Evolutionary conservation across 2,888 invertebrate species (phyloP), one percentile per base, ranked within the genome.

Genomic region (Podotricha telesiphe): DNA sequence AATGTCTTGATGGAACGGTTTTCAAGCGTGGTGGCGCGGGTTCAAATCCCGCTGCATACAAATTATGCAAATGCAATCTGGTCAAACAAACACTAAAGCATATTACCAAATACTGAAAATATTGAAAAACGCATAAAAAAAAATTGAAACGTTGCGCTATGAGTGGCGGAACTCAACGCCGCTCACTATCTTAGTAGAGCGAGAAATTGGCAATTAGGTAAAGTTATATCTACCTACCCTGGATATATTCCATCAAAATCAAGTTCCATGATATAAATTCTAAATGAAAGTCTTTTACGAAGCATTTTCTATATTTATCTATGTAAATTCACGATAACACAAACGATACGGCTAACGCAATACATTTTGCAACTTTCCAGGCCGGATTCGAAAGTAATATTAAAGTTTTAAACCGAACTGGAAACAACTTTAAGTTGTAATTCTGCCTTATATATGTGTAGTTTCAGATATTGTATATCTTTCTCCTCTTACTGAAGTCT

Each of bases 301-400:
- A 42, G 42, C 42, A 42, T 11, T 42, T 42, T n/a, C 15, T 53
- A n/a, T 55, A 55, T 11, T 17, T 55, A 37, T 55, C 5, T 55
- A 45, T 45, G 42, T 59, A 62, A 48, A 62, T 47, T 48, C 28
- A 34, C 17, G 47, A 28, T 34, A 61, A 19, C 61, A 61, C 17
- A 42, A 48, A 17, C 17, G 19, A 48, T 48, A 62, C 48, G 15
- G 48, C 48, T 34, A 62, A 48, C 48, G 15, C 47, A 7, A 62
- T 50, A 62, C 10, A 37, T 62, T 48, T 48, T 20, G 0, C 17
- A 62, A 62, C 62, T 62, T 50, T 8, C 22, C n/a, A 59, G 45
- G 48, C 48, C 19, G 48, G 37, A 48, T 62, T 20, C 28, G 37
- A 37, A 62, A 48, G 50, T 62, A 50, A 62, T 62, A 48, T 62